Base-by-base conservation (phyloP, 2,888 invertebrate species). In the Cancer borealis region DNA sequence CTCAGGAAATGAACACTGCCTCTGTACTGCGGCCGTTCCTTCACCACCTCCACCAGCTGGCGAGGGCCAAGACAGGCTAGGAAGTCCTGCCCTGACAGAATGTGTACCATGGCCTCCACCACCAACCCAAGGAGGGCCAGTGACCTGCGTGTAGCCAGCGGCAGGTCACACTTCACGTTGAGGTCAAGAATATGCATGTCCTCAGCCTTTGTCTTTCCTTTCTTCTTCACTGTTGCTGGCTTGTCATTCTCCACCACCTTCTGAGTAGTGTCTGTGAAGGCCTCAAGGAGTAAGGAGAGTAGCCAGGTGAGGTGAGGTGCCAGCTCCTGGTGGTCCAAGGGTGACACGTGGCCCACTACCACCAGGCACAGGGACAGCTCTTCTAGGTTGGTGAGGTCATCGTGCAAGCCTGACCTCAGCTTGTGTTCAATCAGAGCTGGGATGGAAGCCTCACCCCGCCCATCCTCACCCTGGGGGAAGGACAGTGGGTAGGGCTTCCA, bases 371-470 rank as follows among this genome's bases (percentile, higher is more conserved):
- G 54, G 3, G 93, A n/a, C n/a, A 95, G 79, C 6, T 95, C 93
- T 79, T 95, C 95, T 12, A 95, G 21, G 54, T 95, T 95, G 39
- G 93, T 91, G 3, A 95, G 39, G 79, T 93, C 93, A 30, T 94
- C 92, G 8, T 87, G 30, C 5, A 95, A 49, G 30, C 95, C 95
- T n/a, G 73, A 79, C n/a, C 88, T 91, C 3, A 95, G 14, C 26
- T 90, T 93, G 4, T 39, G 49, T 84, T 95, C 92, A 49, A 95
- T 49, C 2, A 94, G 26, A 3, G 84, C 47, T n/a, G 94, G 91
- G 12, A 95, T 79, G 49, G 90, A 26, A 14, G 89, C 54, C 17
- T 87, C 87, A 26, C 26, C 54, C 8, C 39, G 39, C 2, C 54
- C 21, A 5, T 45, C 88, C 49, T 88, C 73, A 6, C 17, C 47